Conservation (phyloP, 2,888 invertebrate species). For the Pseudoips prasinana region DNA sequence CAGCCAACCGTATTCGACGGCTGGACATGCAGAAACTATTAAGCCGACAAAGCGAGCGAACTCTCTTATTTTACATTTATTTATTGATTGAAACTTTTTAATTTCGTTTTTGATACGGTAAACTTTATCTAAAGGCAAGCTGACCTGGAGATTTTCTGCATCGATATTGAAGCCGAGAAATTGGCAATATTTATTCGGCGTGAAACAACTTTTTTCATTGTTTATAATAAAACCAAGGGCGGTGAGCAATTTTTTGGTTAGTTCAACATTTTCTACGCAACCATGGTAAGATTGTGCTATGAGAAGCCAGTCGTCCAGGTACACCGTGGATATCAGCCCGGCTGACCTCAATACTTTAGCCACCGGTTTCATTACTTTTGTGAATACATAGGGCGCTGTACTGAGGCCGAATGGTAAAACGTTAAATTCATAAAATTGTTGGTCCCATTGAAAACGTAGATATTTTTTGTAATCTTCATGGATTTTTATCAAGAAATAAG, state of each 20-base stretch:
- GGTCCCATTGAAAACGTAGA: conserved; percentile 5
- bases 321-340: too few relatives aligned
- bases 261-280: not conserved
- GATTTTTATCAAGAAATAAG: conserved; percentile 10
- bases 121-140: not conserved
- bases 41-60: conserved; percentile 3
- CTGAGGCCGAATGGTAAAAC: conserved; percentile 9
- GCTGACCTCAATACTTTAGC: not conserved
- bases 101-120: not conserved
- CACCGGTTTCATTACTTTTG: too few relatives aligned
- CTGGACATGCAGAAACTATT: conserved; percentile 1
- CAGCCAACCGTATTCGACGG: conserved; percentile 2
- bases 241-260: not conserved
- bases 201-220: conserved; percentile 1
- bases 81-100: not conserved
- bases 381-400: too few relatives aligned
- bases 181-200: too few relatives aligned
- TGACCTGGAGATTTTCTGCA: not conserved
- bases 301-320: conserved; percentile 6
- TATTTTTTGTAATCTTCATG: conserved; percentile 5
- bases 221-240: conserved; percentile 6
- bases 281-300: not conserved
- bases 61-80: not conserved
- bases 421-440: conserved; percentile 9
- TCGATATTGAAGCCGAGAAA: too few relatives aligned